A percentile compares a stretch with the other conserved stretches of the same genome.
Evolutionary conservation across 2,888 invertebrate species (phyloP).

Genomic region (Miltochrista miniata): DNA sequence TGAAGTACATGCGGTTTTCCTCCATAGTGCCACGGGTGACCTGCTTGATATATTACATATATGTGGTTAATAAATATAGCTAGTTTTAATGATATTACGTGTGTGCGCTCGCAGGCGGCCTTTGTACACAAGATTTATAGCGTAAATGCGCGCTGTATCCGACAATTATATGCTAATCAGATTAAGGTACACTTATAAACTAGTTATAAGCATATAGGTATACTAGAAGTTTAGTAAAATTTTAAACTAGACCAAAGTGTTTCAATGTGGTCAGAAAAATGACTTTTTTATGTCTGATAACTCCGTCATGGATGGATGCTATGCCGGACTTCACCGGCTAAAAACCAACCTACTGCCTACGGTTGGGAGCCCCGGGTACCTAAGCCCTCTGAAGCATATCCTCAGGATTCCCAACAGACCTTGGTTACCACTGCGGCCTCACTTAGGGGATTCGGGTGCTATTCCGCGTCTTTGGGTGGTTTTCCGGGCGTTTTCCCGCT

Average conservation of each 20-base stretch:
- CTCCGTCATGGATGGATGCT: no score
- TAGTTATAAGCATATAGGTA: constrained; percentile 8
- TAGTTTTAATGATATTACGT: constrained; percentile 19
- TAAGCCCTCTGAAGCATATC: no score
- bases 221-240: constrained; percentile 5
- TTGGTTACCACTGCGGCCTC: no score
- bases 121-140: constrained; percentile 68
- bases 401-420: no score
- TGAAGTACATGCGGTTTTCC: constrained; percentile 35
- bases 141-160: constrained; percentile 56
- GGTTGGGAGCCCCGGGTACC: no score
- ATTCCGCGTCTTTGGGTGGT: no score
- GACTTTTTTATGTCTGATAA: no score
- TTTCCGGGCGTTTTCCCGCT: no score
- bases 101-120: constrained; percentile 35
- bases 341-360: no score
- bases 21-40: constrained; percentile 22
- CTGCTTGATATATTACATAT: constrained; percentile 38
- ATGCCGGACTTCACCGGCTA: no score
- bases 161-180: constrained; percentile 75
- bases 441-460: no score
- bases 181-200: constrained; percentile 20
- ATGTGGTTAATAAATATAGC: constrained; percentile 34
- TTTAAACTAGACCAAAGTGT: neutral
- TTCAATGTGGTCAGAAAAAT: no score